Evolutionary conservation across 2,113 vertebrate species (phyloP), one percentile per base, ranked within the genome.

Genomic region (Picathartes gymnocephalus): DNA sequence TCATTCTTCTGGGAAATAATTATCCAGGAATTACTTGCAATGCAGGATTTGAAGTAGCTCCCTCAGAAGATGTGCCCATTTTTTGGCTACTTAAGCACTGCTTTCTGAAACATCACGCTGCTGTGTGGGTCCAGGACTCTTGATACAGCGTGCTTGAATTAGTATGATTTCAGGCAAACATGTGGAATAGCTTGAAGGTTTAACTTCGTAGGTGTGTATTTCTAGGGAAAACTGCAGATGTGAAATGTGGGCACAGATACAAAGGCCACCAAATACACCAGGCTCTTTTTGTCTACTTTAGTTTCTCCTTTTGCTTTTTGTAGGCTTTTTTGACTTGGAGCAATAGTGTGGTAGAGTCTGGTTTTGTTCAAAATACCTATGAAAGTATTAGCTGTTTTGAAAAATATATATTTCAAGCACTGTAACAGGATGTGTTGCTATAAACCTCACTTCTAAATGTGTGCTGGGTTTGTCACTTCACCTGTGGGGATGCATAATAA

Each of bases 61-160:
- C 1, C 22, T 57, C 5, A 27, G 35, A 81, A 77, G 25, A 58
- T 0, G 2, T 42, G 30, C 15, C 14, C 0, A 0, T 62, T 70
- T 47, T 54, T 51, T 53, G n/a, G 35, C 60, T 65, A 5, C 30
- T 40, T 39, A 13, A 1, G 15, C 20, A 2, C 35, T 40, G 28
- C 40, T 47, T 47, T 47, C 33, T 47, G 3, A 14, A 22, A 10
- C 23, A 13, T 25, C 15, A 27, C 12, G 27, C 16, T 47, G 44
- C 33, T 35, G 44, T 19, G 44, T 27, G 64, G 23, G 28, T 42
- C 42, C 16, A 16, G 42, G 42, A 28, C 35, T 57, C 51, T n/a
- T 30, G 51, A 42, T 57, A 28, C 30, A 66, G 20, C 16, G 1
- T 48, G 42, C 30, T 57, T 30, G 42, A 23, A 35, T 57, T 20